These are phyloP conservation scores for Dendrophyllia cribrosa DNA, from an alignment of 64 coral and sea anemone species.

Conservation along the genomic window DNA sequence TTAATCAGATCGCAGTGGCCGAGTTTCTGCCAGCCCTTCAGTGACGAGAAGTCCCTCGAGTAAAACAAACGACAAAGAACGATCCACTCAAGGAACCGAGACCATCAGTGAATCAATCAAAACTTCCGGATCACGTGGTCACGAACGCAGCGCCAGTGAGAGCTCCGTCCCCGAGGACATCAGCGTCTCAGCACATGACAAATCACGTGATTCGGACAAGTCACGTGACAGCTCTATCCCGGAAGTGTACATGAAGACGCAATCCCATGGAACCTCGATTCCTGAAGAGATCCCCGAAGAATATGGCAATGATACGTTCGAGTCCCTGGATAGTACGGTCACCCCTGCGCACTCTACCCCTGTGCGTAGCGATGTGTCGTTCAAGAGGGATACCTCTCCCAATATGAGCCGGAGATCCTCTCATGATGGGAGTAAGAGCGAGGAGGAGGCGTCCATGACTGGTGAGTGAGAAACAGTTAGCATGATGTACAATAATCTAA, in stretches of 20 bases:
- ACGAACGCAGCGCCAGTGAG: slow-evolving; percentile 65
- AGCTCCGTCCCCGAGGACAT: slow-evolving; percentile 76
- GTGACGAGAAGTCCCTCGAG: slow-evolving; percentile 2
- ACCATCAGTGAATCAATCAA: slow-evolving; percentile 27
- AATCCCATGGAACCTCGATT: slow-evolving; percentile 15
- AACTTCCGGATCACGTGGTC: not conserved
- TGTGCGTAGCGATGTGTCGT: slow-evolving; percentile 38
- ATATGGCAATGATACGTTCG: slow-evolving; percentile 92
- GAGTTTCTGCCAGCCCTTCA: not conserved
- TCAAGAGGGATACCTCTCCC: slow-evolving; percentile 45
- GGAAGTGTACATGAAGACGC: slow-evolving; percentile 63
- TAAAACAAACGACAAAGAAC: not conserved
- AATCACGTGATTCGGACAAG: slow-evolving; percentile 45
- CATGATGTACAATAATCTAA: not conserved
- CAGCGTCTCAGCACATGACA: slow-evolving; percentile 22
- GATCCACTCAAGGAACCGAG: slow-evolving; percentile 15
- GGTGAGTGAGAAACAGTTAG: slow-evolving; percentile 34
- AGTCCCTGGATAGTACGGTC: slow-evolving; percentile 77
- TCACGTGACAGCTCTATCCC: slow-evolving; percentile 88
- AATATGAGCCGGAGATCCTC: slow-evolving; percentile 63
- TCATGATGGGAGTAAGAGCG: slow-evolving; percentile 80
- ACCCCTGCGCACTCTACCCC: slow-evolving; percentile 88
- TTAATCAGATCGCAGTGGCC: slow-evolving; percentile 2
- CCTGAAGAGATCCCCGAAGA: slow-evolving; percentile 59
- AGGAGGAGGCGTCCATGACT: slow-evolving; percentile 91